A percentile compares a stretch with the other conserved stretches of the same genome.
Evolutionary conservation across 2,888 invertebrate species (phyloP).

Genomic region (Microplitis manilae): DNA sequence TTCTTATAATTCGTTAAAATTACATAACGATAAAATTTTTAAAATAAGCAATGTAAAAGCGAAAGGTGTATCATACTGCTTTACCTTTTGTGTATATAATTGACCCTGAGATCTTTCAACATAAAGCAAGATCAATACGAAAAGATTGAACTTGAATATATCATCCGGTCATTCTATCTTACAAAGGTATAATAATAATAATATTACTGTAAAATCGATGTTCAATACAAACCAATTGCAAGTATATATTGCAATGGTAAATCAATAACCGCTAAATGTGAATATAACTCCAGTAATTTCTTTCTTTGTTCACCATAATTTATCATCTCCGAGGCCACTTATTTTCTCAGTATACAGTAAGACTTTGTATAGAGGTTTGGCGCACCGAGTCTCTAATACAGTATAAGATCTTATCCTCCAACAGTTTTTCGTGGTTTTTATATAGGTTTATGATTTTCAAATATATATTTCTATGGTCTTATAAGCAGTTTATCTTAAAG

Average conservation of each 20-base stretch:
- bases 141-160: background rate
- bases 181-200: background rate
- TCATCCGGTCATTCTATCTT: background rate
- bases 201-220: background rate
- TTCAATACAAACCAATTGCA: background rate
- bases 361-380: background rate
- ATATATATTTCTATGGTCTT: too few species aligned
- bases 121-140: background rate
- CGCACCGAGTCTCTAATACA: too few species aligned
- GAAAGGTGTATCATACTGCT: background rate
- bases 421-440: too few species aligned
- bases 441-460: too few species aligned
- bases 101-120: background rate
- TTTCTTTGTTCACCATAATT: background rate
- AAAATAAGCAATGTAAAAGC: background rate
- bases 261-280: background rate
- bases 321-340: background rate
- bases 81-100: background rate
- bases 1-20: background rate
- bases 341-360: background rate
- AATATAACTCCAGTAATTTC: background rate
- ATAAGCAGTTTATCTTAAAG: too few species aligned
- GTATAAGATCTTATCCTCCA: too few species aligned
- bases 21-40: background rate
- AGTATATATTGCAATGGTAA: background rate